phyloP scores from a whole-genome alignment of 2,797 vertebrate genomes.

The Sarcoramphus papa region DNA sequence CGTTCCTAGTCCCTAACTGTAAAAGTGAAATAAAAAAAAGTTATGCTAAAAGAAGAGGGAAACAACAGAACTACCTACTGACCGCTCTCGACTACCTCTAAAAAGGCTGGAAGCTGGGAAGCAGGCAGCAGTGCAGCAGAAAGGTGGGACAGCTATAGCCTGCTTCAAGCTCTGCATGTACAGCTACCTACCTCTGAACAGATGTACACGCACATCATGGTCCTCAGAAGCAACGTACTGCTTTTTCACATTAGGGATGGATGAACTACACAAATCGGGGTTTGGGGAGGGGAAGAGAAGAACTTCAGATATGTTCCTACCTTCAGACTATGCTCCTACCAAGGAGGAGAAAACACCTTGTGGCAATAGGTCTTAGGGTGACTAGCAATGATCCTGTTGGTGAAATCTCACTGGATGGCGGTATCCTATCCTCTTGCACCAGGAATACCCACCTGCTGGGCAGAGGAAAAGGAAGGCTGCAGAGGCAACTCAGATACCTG shows the following conservation, averaged over 20 bases:
- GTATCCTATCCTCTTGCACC: background rate
- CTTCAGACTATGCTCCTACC: background rate
- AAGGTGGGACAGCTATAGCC: fast-evolving
- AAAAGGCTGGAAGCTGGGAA: background rate
- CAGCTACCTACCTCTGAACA: background rate
- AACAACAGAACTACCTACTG: background rate
- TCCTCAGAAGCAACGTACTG: background rate
- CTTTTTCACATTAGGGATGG: background rate
- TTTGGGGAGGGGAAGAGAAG: background rate
- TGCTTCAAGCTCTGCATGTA: background rate
- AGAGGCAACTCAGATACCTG: background rate
- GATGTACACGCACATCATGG: fast-evolving
- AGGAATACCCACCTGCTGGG: background rate
- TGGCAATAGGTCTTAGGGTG: background rate
- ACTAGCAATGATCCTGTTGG: background rate
- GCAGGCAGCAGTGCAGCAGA: background rate
- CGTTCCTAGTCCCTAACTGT: background rate
- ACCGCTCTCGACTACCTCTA: background rate
- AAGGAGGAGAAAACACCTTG: background rate
- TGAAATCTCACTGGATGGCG: background rate
- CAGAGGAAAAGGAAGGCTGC: background rate
- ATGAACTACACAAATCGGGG: background rate
- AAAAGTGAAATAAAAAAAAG: background rate
- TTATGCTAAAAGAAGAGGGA: background rate
- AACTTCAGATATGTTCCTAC: background rate